phyloP scores from a whole-genome alignment of 2,113 vertebrate genomes.

The Cyprinodon variegatus region DNA sequence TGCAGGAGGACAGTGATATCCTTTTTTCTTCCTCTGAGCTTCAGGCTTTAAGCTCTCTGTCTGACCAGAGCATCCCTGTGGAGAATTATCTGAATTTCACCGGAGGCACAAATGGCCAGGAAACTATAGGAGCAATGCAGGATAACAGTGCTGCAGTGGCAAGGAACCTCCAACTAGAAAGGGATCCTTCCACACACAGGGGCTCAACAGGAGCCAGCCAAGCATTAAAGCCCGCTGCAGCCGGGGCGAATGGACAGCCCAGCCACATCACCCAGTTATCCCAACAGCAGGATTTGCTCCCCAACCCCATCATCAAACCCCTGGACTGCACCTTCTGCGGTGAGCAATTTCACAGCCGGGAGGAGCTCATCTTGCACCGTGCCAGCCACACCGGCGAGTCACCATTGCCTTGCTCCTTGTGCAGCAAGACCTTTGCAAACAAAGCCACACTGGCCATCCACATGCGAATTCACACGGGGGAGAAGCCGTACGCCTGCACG shows the following conservation, averaged over 20 bases:
- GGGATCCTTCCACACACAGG: slow-evolving; percentile 39
- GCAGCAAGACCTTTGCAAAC: slow-evolving; percentile 83
- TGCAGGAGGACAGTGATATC: slow-evolving; percentile 46
- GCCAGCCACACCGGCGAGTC: slow-evolving; percentile 65
- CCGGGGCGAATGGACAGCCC: slow-evolving; percentile 33
- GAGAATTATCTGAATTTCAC: slow-evolving; percentile 43
- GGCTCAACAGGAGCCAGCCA: slow-evolving; percentile 18
- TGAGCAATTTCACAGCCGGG: slow-evolving; percentile 54
- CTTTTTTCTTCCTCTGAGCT: slow-evolving; percentile 63
- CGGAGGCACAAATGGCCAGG: slow-evolving; percentile 7
- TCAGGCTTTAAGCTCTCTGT: slow-evolving; percentile 62
- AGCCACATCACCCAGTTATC: slow-evolving; percentile 52
- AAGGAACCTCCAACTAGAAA: slow-evolving; percentile 49
- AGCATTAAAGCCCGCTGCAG: slow-evolving; percentile 11
- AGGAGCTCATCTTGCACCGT: slow-evolving; percentile 66
- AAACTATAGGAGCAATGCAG: slow-evolving; percentile 30
- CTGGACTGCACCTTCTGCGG: slow-evolving; percentile 69
- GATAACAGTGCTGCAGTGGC: slow-evolving; percentile 15
- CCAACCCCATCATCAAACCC: slow-evolving; percentile 37
- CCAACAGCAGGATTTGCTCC: slow-evolving; percentile 43
- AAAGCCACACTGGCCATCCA: slow-evolving; percentile 83
- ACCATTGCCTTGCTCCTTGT: slow-evolving; percentile 71
- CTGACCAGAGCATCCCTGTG: slow-evolving; percentile 41
- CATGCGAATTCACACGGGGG: slow-evolving; percentile 85
- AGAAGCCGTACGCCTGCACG: slow-evolving; percentile 82